These are phyloP conservation scores for Odontocolon sp. DNA, from an alignment of 2,888 invertebrate genomes.

Conservation along the genomic window DNA sequence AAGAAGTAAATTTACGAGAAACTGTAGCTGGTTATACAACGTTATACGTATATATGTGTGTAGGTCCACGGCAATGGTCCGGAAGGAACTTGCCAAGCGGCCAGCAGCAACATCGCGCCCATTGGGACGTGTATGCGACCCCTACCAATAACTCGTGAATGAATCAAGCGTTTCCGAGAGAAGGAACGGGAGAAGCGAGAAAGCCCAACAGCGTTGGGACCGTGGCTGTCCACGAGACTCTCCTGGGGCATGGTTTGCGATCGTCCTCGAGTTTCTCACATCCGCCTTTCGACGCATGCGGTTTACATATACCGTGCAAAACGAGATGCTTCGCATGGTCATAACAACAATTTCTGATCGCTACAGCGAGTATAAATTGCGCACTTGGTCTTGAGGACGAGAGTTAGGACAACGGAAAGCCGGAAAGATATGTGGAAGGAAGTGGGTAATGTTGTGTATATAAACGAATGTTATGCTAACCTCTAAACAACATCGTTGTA, in stretches of 20 bases:
- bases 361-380: not conserved
- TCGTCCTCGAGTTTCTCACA: constrained; percentile 7
- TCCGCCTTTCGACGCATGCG: constrained; percentile 10
- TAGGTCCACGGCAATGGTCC: constrained; percentile 22
- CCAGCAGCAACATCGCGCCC: not conserved
- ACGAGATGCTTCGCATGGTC: not conserved
- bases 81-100: constrained; percentile 25
- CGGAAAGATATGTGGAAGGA: no score
- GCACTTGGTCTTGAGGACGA: no score
- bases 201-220: constrained; percentile 2
- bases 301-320: no score
- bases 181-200: constrained; percentile 12
- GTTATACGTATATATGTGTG: constrained; percentile 40
- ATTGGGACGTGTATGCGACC: constrained; percentile 19
- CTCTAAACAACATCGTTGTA: no score
- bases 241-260: constrained; percentile 15
- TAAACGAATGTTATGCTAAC: no score
- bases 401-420: no score
- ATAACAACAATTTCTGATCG: not conserved
- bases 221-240: not conserved
- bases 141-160: constrained; percentile 50
- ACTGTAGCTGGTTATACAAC: constrained; percentile 33
- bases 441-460: no score
- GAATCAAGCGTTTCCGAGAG: constrained; percentile 38
- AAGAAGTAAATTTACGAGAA: constrained; percentile 55